These are phyloP conservation scores for Scrobipalpa atriplicella DNA, from an alignment of 2,888 invertebrate species.

Conservation along the genomic window DNA sequence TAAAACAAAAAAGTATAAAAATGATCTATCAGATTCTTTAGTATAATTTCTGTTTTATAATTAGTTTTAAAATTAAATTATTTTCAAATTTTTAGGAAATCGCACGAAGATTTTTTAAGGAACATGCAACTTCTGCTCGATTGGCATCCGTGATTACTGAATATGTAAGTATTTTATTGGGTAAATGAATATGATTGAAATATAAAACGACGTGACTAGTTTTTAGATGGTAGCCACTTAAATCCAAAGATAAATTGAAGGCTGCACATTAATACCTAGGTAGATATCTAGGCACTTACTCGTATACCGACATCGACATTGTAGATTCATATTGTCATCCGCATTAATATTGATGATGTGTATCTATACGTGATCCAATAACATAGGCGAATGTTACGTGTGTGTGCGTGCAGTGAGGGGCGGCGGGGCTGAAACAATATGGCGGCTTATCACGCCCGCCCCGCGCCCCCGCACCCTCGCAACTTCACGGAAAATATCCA, in stretches of 20 bases:
- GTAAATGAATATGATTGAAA: too few relatives aligned
- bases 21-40: too few relatives aligned
- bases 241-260: background rate
- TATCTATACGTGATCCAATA: conserved; percentile 30
- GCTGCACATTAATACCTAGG: background rate
- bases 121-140: too few relatives aligned
- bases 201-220: background rate
- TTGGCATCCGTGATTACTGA: too few relatives aligned
- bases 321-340: conserved; percentile 12
- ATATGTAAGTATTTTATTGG: too few relatives aligned
- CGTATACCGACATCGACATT: conserved; percentile 1
- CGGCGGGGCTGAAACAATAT: conserved; percentile 66
- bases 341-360: conserved; percentile 19
- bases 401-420: conserved; percentile 31
- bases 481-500: conserved; percentile 74
- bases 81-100: too few relatives aligned
- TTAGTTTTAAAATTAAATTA: background rate
- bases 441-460: conserved; percentile 67
- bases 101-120: too few relatives aligned
- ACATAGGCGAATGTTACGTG: background rate
- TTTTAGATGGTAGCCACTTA: background rate
- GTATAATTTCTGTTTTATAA: too few relatives aligned
- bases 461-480: conserved; percentile 35
- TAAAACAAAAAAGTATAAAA: too few relatives aligned
- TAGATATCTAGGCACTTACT: too few relatives aligned